A percentile compares a stretch with the other conserved stretches of the same genome.
phyloP scores from a whole-genome alignment of 1,140 invertebrate species.

The Drosophila jambulina region DNA sequence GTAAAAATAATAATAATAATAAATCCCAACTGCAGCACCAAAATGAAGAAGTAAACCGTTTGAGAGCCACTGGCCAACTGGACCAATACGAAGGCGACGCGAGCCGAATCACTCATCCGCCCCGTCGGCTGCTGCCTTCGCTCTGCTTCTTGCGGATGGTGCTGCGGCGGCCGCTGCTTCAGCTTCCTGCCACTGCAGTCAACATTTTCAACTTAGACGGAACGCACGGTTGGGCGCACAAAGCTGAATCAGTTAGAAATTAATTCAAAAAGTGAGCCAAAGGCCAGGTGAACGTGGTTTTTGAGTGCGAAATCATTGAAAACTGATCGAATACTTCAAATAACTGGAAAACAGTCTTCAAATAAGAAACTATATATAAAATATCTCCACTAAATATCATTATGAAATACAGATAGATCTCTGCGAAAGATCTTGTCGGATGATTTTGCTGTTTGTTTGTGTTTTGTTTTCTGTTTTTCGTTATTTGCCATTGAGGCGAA shows the following conservation, averaged over 20 bases:
- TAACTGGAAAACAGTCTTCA: background rate
- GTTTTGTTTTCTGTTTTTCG: slow-evolving; percentile 9
- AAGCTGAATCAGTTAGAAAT: slow-evolving; percentile 16
- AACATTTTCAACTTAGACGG: slow-evolving; percentile 64
- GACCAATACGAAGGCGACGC: slow-evolving; percentile 54
- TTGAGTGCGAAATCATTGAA: background rate
- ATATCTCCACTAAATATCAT: background rate
- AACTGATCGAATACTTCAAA: background rate
- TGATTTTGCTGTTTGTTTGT: slow-evolving; percentile 17
- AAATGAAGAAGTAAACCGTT: slow-evolving; percentile 36
- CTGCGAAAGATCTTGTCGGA: slow-evolving; percentile 32
- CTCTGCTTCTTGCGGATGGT: slow-evolving; percentile 27
- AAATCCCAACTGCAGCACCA: slow-evolving; percentile 1
- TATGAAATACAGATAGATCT: background rate
- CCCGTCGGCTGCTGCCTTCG: slow-evolving; percentile 29
- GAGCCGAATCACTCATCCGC: slow-evolving; percentile 29
- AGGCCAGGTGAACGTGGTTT: slow-evolving; percentile 16
- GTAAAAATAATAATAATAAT: background rate
- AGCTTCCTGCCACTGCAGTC: slow-evolving; percentile 59
- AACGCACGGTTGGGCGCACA: slow-evolving; percentile 65
- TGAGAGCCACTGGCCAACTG: slow-evolving; percentile 9
- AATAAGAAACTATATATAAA: background rate
- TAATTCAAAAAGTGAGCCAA: slow-evolving; percentile 34
- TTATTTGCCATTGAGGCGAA: slow-evolving; percentile 29
- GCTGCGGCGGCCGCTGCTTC: slow-evolving; percentile 20